Conservation (phyloP, 1,140 invertebrate genomes). For the Bilobella aurantiaca region DNA sequence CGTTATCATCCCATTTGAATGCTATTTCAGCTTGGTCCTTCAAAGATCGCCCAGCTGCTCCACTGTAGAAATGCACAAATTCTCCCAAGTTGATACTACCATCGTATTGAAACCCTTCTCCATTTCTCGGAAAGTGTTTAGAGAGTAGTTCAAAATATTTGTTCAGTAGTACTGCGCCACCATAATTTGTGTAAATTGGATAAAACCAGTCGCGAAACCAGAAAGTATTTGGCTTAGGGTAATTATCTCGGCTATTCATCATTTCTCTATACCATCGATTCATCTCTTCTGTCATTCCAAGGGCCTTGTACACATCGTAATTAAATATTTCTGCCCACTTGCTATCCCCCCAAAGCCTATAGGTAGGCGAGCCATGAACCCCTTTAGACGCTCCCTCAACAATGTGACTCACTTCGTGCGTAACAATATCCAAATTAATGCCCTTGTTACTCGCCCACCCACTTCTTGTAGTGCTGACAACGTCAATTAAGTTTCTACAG, state of each 20-base stretch:
- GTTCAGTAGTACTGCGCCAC: slow-evolving; percentile 7
- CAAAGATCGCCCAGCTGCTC: slow-evolving; percentile 19
- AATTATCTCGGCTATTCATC: slow-evolving; percentile 18
- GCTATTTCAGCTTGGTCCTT: slow-evolving; percentile 18
- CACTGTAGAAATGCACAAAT: slow-evolving; percentile 34
- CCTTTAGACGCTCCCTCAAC: slow-evolving; percentile 24
- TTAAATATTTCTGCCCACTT: slow-evolving; percentile 34
- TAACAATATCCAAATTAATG: slow-evolving; percentile 19
- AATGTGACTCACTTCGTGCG: slow-evolving; percentile 31
- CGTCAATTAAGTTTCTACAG: not conserved
- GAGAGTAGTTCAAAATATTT: slow-evolving; percentile 17
- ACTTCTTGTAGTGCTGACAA: not conserved
- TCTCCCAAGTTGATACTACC: slow-evolving; percentile 28
- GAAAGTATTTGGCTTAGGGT: slow-evolving; percentile 20
- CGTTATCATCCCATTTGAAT: slow-evolving; percentile 21
- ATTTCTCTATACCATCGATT: slow-evolving; percentile 20
- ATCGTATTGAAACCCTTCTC: slow-evolving; percentile 8
- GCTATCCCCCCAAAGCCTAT: slow-evolving; percentile 28
- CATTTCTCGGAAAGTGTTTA: slow-evolving; percentile 24
- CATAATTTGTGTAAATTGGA: slow-evolving; percentile 21
- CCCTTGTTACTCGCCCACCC: slow-evolving; percentile 15
- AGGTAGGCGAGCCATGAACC: slow-evolving; percentile 23
- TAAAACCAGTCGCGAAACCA: slow-evolving; percentile 30
- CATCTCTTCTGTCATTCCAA: slow-evolving; percentile 14
- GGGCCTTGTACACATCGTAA: slow-evolving; percentile 25